A percentile compares a stretch with the other conserved stretches of the same genome.
Conservation (phyloP, 2,888 invertebrate species). For the Tiliacea citrago region DNA sequence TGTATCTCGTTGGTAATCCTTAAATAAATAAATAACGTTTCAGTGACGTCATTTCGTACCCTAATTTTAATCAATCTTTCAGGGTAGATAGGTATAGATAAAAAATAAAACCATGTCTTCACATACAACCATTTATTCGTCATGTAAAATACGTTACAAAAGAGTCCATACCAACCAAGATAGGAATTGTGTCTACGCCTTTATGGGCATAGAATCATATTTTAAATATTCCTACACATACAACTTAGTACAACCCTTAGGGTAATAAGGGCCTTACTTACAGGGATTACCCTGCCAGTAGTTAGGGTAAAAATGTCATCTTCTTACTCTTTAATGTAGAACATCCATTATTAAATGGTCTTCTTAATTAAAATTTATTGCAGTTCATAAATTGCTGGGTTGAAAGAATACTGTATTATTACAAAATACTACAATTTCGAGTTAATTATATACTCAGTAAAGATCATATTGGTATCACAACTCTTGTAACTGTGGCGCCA, state of each 20-base stretch:
- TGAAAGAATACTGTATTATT: too few species aligned
- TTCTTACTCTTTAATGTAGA: conserved; percentile 3
- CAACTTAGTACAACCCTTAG: conserved; percentile 15
- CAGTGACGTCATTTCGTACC: too few species aligned
- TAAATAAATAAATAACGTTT: too few species aligned
- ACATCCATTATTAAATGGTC: not conserved
- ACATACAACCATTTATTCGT: conserved; percentile 73
- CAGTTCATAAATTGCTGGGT: too few species aligned
- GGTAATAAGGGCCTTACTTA: conserved; percentile 8
- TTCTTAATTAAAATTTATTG: not conserved
- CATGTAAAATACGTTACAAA: conserved; percentile 78
- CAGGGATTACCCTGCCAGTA: conserved; percentile 16
- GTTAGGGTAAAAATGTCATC: not conserved
- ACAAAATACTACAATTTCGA: too few species aligned
- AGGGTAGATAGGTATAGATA: too few species aligned
- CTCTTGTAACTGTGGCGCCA: too few species aligned
- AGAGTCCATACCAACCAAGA: conserved; percentile 70
- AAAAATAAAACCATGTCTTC: conserved; percentile 54
- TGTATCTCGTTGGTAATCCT: too few species aligned
- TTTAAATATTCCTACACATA: conserved; percentile 43
- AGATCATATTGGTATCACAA: too few species aligned
- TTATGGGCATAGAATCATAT: not conserved
- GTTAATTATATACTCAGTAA: too few species aligned
- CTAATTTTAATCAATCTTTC: too few species aligned
- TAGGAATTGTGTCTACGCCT: conserved; percentile 30